Evolutionary conservation across 2,113 vertebrate genomes (phyloP).

Genomic region (Microcebus jonahi): DNA sequence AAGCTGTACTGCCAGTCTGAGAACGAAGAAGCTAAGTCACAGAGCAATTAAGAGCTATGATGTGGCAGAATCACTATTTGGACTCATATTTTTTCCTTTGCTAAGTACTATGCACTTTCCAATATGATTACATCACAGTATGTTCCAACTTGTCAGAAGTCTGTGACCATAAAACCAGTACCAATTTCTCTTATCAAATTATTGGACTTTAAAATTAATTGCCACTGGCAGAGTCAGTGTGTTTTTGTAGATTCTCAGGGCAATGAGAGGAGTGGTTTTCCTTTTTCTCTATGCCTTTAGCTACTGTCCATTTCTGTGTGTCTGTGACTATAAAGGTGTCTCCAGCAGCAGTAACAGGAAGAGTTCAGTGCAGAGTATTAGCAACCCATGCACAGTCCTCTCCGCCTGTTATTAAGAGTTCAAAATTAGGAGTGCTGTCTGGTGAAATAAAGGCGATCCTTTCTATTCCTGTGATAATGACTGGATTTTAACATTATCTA

Average conservation of each 20-base stretch:
- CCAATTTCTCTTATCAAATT: not conserved
- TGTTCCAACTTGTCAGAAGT: constrained; percentile 26
- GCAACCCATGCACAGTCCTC: not conserved
- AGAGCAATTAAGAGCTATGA: not conserved
- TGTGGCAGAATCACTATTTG: not conserved
- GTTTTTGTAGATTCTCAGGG: not conserved
- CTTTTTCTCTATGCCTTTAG: not conserved
- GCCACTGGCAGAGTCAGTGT: not conserved
- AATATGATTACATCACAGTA: not conserved
- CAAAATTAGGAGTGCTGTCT: constrained; percentile 17
- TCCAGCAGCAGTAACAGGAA: not conserved
- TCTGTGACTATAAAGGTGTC: not conserved
- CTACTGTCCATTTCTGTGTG: not conserved
- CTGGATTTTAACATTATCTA: not conserved
- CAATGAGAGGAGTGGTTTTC: not conserved
- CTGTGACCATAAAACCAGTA: constrained; percentile 11
- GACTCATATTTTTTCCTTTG: not conserved
- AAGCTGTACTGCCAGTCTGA: not conserved
- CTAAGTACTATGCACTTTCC: not conserved
- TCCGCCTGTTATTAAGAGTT: not conserved
- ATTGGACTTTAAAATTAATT: constrained; percentile 21
- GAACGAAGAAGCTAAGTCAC: constrained; percentile 1
- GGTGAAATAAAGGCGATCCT: not conserved
- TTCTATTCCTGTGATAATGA: not conserved
- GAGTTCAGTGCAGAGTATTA: not conserved